A percentile compares a stretch with the other conserved stretches of the same genome.
Conservation (phyloP, 53 echinoderm and acorn worm species). For the Apostichopus leukothele region DNA sequence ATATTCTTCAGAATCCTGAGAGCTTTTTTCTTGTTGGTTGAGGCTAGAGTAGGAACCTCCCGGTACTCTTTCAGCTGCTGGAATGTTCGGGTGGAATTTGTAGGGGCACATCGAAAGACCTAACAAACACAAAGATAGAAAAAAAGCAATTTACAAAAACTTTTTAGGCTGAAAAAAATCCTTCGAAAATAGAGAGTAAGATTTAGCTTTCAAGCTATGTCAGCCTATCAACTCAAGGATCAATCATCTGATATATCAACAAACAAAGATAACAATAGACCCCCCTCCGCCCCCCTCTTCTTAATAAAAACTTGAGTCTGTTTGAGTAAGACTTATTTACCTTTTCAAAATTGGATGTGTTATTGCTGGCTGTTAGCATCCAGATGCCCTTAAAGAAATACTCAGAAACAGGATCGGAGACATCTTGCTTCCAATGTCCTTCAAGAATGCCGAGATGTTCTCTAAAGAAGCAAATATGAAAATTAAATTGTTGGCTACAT, state of each 20-base stretch:
- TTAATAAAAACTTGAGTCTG: too few species aligned
- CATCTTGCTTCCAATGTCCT: slow-evolving; percentile 69
- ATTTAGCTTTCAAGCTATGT: too few species aligned
- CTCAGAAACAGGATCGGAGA: slow-evolving; percentile 84
- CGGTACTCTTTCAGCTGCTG: slow-evolving; percentile 61
- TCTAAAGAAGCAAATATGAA: slow-evolving; percentile 36
- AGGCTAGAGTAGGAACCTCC: slow-evolving; percentile 55
- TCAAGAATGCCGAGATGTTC: slow-evolving; percentile 90
- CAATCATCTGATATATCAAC: too few species aligned
- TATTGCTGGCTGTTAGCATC: slow-evolving; percentile 70
- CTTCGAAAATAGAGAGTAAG: neutral
- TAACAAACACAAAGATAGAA: slow-evolving; percentile 28
- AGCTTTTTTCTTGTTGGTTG: slow-evolving; percentile 54
- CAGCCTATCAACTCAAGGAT: too few species aligned
- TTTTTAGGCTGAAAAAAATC: neutral
- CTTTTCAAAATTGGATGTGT: slow-evolving; percentile 87
- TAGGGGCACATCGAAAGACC: slow-evolving; percentile 90
- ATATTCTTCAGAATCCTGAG: slow-evolving; percentile 55
- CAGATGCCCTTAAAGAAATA: slow-evolving; percentile 79
- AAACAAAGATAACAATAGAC: neutral
- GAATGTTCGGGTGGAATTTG: slow-evolving; percentile 62
- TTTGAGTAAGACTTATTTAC: slow-evolving; percentile 37
- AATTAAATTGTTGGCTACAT: neutral
- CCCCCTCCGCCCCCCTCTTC: too few species aligned
- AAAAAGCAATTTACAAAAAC: neutral